Conservation (phyloP, 2,113 vertebrate genomes). For the Naja naja region DNA sequence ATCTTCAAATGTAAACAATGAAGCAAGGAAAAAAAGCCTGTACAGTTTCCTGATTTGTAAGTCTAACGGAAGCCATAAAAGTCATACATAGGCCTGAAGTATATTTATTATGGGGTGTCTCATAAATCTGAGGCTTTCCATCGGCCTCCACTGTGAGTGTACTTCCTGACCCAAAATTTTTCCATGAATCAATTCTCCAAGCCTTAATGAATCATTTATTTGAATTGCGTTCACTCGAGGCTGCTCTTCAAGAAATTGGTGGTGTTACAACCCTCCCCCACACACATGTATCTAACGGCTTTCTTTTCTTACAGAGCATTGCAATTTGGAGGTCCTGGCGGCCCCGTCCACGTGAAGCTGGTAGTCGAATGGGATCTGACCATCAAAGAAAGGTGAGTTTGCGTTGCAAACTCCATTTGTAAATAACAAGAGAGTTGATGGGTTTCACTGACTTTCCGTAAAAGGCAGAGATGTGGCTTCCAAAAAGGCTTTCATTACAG, state of each 20-base stretch:
- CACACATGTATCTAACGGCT: too few species aligned
- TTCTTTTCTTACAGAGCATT: slow-evolving; percentile 74
- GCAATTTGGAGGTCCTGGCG: slow-evolving; percentile 78
- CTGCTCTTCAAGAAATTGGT: neutral
- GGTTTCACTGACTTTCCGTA: neutral
- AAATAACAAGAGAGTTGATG: neutral
- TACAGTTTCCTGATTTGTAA: too few species aligned
- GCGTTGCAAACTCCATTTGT: too few species aligned
- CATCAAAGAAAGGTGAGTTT: slow-evolving; percentile 86
- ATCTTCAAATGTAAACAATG: neutral
- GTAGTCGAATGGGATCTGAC: slow-evolving; percentile 85
- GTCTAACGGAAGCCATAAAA: neutral
- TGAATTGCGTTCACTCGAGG: neutral
- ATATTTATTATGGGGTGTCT: neutral
- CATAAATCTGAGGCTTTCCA: neutral
- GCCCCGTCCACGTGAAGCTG: slow-evolving; percentile 88
- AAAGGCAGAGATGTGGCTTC: neutral
- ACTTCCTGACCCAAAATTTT: neutral
- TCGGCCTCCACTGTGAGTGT: too few species aligned
- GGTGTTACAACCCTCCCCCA: neutral
- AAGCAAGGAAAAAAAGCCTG: neutral
- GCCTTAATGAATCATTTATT: neutral
- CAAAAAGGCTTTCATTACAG: neutral
- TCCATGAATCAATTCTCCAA: neutral
- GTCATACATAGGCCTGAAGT: too few species aligned